Evolutionary conservation across 2,113 vertebrate species (phyloP).

Genomic region (Mormyrus lacerda): DNA sequence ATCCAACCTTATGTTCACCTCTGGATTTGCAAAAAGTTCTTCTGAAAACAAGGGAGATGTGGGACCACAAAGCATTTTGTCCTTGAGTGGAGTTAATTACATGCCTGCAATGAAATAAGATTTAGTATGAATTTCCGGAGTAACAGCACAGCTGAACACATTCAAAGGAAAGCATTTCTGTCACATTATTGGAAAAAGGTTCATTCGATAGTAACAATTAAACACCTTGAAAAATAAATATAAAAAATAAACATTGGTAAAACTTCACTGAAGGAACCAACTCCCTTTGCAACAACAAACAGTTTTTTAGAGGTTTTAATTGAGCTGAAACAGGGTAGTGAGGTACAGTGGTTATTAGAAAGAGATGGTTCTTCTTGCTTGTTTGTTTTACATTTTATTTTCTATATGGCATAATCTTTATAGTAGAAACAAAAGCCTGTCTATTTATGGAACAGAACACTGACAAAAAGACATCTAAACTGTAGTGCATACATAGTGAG

Average conservation of each 20-base stretch:
- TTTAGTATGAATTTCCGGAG: not conserved
- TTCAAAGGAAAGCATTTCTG: not conserved
- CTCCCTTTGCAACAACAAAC: not conserved
- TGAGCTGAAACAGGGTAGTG: not conserved
- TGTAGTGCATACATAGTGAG: not conserved
- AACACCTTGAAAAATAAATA: not conserved
- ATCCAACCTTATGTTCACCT: not conserved
- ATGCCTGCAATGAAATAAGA: not conserved
- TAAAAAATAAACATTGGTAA: not conserved
- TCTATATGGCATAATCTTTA: too few species aligned
- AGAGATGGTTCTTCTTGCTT: not conserved
- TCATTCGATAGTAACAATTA: not conserved
- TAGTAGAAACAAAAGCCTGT: not conserved
- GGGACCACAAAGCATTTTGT: not conserved
- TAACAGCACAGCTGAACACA: not conserved
- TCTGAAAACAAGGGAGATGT: not conserved
- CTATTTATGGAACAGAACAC: not conserved
- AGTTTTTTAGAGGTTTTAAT: not conserved
- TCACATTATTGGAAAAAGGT: not conserved
- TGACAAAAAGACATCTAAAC: not conserved
- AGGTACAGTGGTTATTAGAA: not conserved
- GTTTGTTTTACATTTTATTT: not conserved
- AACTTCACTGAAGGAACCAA: not conserved
- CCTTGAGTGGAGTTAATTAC: not conserved
- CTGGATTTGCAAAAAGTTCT: not conserved